These are phyloP conservation scores for Andricus curvator DNA, from an alignment of 2,888 invertebrate genomes.

Conservation along the genomic window DNA sequence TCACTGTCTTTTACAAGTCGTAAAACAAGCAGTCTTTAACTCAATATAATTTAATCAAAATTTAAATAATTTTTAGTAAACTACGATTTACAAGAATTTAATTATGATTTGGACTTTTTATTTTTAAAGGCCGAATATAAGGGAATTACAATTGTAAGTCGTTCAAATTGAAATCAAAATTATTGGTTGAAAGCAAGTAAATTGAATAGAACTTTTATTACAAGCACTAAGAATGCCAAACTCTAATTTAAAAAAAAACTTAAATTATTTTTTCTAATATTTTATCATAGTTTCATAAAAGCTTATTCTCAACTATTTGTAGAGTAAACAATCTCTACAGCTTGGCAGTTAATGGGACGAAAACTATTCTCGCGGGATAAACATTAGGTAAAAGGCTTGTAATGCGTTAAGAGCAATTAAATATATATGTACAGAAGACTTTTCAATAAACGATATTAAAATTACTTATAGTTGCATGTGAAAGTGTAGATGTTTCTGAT, in stretches of 20 bases:
- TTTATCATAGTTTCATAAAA: neutral
- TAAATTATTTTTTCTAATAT: neutral
- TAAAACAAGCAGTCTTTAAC: neutral
- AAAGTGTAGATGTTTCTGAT: constrained; percentile 38
- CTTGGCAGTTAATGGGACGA: constrained; percentile 29
- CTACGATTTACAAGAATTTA: neutral
- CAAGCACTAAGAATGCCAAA: neutral
- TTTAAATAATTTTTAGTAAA: neutral
- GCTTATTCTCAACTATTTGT: neutral
- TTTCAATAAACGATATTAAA: constrained; percentile 63
- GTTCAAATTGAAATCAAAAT: neutral
- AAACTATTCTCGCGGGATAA: constrained; percentile 22
- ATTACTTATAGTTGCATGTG: constrained; percentile 42
- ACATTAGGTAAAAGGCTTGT: constrained; percentile 32
- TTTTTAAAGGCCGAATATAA: neutral
- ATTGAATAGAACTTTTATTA: neutral
- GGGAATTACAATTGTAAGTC: no score
- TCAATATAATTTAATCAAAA: neutral
- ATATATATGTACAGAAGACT: constrained; percentile 62
- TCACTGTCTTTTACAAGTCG: neutral
- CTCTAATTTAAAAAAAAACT: neutral
- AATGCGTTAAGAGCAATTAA: constrained; percentile 46
- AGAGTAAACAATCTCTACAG: neutral
- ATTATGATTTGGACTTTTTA: neutral
- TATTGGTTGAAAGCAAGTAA: neutral